A percentile compares a stretch with the other conserved stretches of the same genome.
Evolutionary conservation across 2,797 vertebrate species (phyloP).

Genomic region (Argentina silus): DNA sequence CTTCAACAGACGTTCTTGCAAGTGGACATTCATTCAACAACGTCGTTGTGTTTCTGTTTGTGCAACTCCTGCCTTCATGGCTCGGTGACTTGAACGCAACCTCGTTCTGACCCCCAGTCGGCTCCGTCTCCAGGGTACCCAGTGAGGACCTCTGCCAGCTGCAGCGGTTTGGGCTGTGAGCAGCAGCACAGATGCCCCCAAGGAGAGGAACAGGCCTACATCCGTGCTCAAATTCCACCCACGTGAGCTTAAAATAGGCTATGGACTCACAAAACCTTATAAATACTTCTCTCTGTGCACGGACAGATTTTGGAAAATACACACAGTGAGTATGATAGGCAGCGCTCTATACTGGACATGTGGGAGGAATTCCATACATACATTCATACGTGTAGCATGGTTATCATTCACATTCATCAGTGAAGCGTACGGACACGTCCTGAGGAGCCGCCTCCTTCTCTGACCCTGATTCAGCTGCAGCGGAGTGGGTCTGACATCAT

Average conservation of each 20-base stretch:
- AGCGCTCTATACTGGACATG: not conserved
- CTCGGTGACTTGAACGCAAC: constrained; percentile 28
- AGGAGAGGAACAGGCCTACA: constrained; percentile 53
- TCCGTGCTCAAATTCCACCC: constrained; percentile 51
- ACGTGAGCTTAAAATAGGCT: not conserved
- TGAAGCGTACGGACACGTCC: not conserved
- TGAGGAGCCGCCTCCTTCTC: constrained; percentile 20
- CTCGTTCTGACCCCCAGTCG: constrained; percentile 38
- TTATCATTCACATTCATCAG: constrained; percentile 27
- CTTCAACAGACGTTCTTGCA: constrained; percentile 1
- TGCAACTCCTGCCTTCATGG: constrained; percentile 22
- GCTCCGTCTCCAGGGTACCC: constrained; percentile 58
- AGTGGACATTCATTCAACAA: constrained; percentile 41
- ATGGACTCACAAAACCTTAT: not conserved
- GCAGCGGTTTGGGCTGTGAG: constrained; percentile 53
- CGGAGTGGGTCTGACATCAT: constrained; percentile 35
- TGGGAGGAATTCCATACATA: not conserved
- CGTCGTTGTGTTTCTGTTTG: constrained; percentile 14
- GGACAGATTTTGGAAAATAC: too few relatives aligned
- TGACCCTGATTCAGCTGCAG: constrained; percentile 32
- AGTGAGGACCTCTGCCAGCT: constrained; percentile 56
- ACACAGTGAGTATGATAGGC: too few relatives aligned
- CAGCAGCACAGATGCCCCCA: constrained; percentile 45
- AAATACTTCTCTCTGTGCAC: not conserved
- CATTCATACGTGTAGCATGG: constrained; percentile 28